Evolutionary conservation across 2,113 vertebrate genomes (phyloP).

Genomic region (Rhinichthys klamathensis): DNA sequence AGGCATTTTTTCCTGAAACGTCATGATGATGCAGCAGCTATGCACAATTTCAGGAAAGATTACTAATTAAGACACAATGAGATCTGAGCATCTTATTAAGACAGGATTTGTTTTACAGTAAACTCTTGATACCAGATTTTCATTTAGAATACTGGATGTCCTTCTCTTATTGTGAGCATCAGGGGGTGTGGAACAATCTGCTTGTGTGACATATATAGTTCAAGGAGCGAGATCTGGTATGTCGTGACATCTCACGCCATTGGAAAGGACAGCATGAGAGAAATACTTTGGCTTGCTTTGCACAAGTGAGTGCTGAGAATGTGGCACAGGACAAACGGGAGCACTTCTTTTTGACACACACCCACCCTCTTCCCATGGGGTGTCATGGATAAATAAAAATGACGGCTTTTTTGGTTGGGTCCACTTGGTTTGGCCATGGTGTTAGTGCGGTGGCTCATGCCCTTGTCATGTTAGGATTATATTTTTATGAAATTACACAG

Average conservation of each 20-base stretch:
- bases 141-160: not conserved
- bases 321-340: constrained; percentile 1
- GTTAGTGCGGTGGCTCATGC: not conserved
- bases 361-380: not conserved
- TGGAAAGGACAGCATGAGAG: constrained; percentile 19
- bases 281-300: constrained; percentile 8
- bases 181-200: constrained; percentile 4
- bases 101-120: not conserved
- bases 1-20: constrained; percentile 22
- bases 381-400: not conserved
- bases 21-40: constrained; percentile 28
- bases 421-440: not conserved
- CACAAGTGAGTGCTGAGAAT: not conserved
- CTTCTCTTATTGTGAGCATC: not conserved
- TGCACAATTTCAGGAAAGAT: not conserved
- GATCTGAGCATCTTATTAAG: not conserved
- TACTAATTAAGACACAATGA: not conserved
- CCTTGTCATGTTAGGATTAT: not conserved
- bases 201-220: not conserved
- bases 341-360: not conserved
- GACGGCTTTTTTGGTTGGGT: too few relatives aligned
- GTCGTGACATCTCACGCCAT: constrained; percentile 1
- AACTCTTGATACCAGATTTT: not conserved
- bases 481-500: not conserved
- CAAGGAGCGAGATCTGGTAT: constrained; percentile 20